phyloP scores from a whole-genome alignment of 1,140 invertebrate species.

The Hylaeus volcanicus region DNA sequence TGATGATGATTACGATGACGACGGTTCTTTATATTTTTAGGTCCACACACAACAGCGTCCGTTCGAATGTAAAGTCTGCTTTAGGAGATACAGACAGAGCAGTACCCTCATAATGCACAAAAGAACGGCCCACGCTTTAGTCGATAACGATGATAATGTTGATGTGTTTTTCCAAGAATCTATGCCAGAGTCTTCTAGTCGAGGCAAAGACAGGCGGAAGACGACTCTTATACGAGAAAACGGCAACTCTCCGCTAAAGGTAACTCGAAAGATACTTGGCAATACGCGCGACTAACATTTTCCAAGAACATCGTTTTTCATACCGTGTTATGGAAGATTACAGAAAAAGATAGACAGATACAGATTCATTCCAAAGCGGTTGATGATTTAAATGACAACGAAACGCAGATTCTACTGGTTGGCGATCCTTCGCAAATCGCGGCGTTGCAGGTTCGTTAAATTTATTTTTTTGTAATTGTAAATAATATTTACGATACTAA shows the following conservation, averaged over 20 bases:
- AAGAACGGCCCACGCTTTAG: slow-evolving; percentile 73
- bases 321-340: slow-evolving; percentile 14
- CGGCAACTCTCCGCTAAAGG: slow-evolving; percentile 38
- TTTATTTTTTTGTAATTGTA: not conserved
- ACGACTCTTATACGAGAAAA: slow-evolving; percentile 44
- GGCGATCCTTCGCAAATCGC: slow-evolving; percentile 73
- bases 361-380: slow-evolving; percentile 61
- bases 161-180: slow-evolving; percentile 67
- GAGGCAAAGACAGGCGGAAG: slow-evolving; percentile 54
- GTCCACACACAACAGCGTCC: slow-evolving; percentile 85
- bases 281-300: not conserved
- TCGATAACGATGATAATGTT: slow-evolving; percentile 66
- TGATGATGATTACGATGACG: not conserved
- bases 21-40: slow-evolving; percentile 28
- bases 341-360: slow-evolving; percentile 63
- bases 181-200: slow-evolving; percentile 53
- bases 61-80: slow-evolving; percentile 83
- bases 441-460: slow-evolving; percentile 68
- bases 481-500: not conserved
- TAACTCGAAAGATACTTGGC: not conserved
- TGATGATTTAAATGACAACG: slow-evolving; percentile 65
- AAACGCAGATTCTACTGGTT: slow-evolving; percentile 73
- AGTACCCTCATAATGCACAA: slow-evolving; percentile 85
- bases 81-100: slow-evolving; percentile 83
- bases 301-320: slow-evolving; percentile 30